Evolutionary conservation across 2,113 vertebrate species (phyloP).

Genomic region (Elachura formosa): DNA sequence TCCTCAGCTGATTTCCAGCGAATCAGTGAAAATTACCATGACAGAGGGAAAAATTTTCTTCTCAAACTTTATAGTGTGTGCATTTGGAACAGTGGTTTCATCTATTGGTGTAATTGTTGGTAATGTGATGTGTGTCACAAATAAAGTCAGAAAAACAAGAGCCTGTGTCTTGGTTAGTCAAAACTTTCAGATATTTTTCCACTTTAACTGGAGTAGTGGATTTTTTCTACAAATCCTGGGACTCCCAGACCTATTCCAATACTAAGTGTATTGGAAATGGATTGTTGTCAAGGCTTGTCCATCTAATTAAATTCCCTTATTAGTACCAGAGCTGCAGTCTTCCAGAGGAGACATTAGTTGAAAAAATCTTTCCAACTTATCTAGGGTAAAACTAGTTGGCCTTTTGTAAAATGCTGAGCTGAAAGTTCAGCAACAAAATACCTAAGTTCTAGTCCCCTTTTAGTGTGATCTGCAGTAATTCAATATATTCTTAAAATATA

Average conservation of each 20-base stretch:
- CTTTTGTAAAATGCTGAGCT: background rate
- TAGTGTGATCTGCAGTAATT: background rate
- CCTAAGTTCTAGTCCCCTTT: background rate
- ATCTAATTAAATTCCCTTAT: slow-evolving; percentile 53
- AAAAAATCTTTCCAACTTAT: slow-evolving; percentile 4
- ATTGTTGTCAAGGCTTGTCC: slow-evolving; percentile 47
- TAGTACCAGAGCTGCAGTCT: slow-evolving; percentile 1
- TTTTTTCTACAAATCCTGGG: slow-evolving; percentile 1
- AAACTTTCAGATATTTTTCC: background rate
- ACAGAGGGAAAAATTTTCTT: background rate
- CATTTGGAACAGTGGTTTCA: background rate
- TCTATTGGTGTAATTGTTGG: background rate
- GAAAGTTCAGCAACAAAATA: background rate
- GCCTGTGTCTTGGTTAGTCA: background rate
- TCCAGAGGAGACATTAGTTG: background rate
- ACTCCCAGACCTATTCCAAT: slow-evolving; percentile 26
- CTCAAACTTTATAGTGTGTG: background rate
- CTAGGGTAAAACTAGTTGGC: background rate
- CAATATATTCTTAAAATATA: background rate
- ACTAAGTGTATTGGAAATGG: slow-evolving; percentile 35
- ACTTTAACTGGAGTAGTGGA: background rate
- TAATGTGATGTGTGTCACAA: background rate
- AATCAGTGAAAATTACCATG: background rate
- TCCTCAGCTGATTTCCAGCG: background rate
- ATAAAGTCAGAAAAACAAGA: background rate